Base-by-base conservation (phyloP, 2,888 invertebrate species). In the Clostera curtula region DNA sequence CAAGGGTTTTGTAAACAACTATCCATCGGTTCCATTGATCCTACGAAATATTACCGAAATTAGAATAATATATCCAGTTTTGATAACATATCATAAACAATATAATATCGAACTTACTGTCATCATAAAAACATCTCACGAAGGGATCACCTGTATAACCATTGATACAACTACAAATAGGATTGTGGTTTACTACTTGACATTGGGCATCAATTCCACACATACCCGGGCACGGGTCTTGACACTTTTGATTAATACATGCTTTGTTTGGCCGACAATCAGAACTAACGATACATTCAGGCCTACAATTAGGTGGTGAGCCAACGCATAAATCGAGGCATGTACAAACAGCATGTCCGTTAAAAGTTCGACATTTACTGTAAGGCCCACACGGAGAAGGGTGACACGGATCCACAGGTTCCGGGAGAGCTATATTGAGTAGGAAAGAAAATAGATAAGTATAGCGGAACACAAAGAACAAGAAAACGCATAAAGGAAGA, bases 301-400 rank as follows among this genome's bases (percentile, higher is more conserved):
- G 92, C 46, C 89, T 85, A 69, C 93, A 93, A 40, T 86, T 86
- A 12, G 92, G 92, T 19, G 93, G 93, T 28, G 90, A 86, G 31
- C 93, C 93, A 42, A 90, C 77, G 66, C 89, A 92, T 40, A 88
- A 87, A 32, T 88, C 85, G 47, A 88, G 86, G 55, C 93, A 93
- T 34, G 92, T 91, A 66, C 93, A 93, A 35, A 91, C 89, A 21
- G 92, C 91, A 65, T 91, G 88, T 25, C 88, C 88, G 49, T 90
- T 88, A 51, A 88, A 85, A 25, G 87, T 86, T 29, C 90, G 87
- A 72, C 93, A 93, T 49, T 89, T 85, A 72, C 92, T 92, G 62
- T 92, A 90, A 6, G 91, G 89, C 37, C 93, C 93, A 68, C 93
- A 93, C 36, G 92, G 92, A 44, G 91, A 89, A 35, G 92, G 92